Base-by-base conservation (phyloP, 2,888 invertebrate species). In the Eupithecia centaureata region DNA sequence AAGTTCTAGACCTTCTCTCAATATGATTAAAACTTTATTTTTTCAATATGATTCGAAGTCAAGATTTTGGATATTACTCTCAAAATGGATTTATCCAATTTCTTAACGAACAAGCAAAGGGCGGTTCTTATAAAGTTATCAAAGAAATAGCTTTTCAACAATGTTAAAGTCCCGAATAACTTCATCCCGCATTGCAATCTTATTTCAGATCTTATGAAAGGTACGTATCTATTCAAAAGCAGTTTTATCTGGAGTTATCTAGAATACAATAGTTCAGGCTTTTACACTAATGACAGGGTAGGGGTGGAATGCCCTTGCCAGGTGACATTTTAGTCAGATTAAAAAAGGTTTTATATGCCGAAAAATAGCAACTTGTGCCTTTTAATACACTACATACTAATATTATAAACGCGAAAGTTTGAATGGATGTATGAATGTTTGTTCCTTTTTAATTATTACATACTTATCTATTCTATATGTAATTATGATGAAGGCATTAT, bases 281-380 rank as follows among this genome's bases (percentile, higher is more conserved):
- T 73, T 76, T 70, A 73, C 68, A 65, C 62, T 65, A 68, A 68
- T 68, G 62, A 65, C 59, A 62, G 18, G 35, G 10, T 54, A 59
- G 54, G 18, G 62, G 18, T 8, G 61, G 33, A 33, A 32, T n/a
- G n/a, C n/a, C 32, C 18, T 33, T 18, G 28, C 27, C n/a, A 22
- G 42, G 35, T 35, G n/a, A 42, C n/a, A 60, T 5, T 47, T 60
- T 18, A 4, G 8, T 18, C 0, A 28, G 7, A 27, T 42, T 60
- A n/a, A 27, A 38, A 27, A n/a, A n/a, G n/a, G n/a, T n/a, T n/a
- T n/a, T n/a, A n/a, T n/a, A 5, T 18, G n/a, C n/a, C 38, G 15
- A n/a, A 18, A 42, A 42, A 42, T 18, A n/a, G 5, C 42, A 18
- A 18, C 0, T 42, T 18, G 0, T 42, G 42, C 35, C 13, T 1